Base-by-base conservation (phyloP, 1,140 invertebrate genomes). In the Leptinotarsa lineolata region DNA sequence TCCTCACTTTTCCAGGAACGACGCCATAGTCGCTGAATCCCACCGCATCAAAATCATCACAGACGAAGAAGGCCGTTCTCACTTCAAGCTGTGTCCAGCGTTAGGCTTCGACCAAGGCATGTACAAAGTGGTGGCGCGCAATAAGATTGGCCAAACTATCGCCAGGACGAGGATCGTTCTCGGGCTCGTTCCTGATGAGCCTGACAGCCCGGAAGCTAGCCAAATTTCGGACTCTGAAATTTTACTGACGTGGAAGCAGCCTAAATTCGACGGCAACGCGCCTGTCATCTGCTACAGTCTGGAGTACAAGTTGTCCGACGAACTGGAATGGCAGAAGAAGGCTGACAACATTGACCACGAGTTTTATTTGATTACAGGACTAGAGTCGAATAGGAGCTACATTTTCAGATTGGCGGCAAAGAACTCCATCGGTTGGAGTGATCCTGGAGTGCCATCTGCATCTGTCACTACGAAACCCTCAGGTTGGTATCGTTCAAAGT, bases 51-150 rank as follows among this genome's bases (percentile, higher is more conserved):
- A 91, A 81, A 91, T 95, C 21, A 87, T 88, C 0, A 91, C 90
- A 64, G 93, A 94, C 72, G 88, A 90, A 22, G 89, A 93, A 45
- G 94, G 94, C 0, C 87, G 94, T 67, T 95, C 93, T 0, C 91
- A 94, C 44, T 84, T 96, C 12, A 89, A 89, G 60, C 91, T 97
- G 65, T 88, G 91, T 45, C 92, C 93, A 1, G 92, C 91, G 1
- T 87, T 91, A 65, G 89, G 91, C 75, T 91, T 93, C 76, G 95
- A 97, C 84, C 89, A 93, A 54, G 97, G 97, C 0, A 92, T 96
- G 76, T 99, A 99, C 84, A 99, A 97, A 84, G 96, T 96, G 13
- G 95, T 97, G 2, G 97, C 97, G 0, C 86, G 96, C 21, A 98
- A 97, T 80, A 91, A 92, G 76, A 87, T 93, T 21, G 93, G 93